Conservation (phyloP, 1,140 invertebrate genomes). For the Bathynomus jamesi region DNA sequence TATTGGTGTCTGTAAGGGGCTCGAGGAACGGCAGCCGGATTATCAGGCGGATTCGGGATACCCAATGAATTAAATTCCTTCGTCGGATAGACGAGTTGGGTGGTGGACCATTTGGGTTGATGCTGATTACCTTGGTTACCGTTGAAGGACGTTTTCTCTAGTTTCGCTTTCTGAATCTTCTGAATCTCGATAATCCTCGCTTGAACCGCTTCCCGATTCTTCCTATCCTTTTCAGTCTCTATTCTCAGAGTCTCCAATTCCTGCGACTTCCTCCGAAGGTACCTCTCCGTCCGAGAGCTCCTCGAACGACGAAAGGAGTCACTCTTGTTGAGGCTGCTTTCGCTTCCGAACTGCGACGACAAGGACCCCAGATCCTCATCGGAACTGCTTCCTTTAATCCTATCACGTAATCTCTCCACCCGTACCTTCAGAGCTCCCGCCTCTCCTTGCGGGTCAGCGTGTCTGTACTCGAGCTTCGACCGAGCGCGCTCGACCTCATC, state of each 20-base stretch:
- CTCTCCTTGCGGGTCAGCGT: conserved; percentile 40
- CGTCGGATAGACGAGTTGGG: conserved; percentile 39
- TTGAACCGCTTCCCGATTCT: conserved; percentile 31
- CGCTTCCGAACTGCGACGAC: conserved; percentile 59
- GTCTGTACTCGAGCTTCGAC: conserved; percentile 22
- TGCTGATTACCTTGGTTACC: conserved; percentile 21
- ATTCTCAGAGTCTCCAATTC: conserved; percentile 54
- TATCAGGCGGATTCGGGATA: conserved; percentile 39
- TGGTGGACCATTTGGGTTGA: conserved; percentile 38
- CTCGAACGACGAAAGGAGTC: conserved; percentile 52
- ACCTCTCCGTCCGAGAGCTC: conserved; percentile 65
- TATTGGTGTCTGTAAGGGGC: conserved; percentile 12
- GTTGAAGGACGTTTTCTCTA: neutral
- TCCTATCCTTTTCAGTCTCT: conserved; percentile 46
- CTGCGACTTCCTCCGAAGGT: conserved; percentile 61
- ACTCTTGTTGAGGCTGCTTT: conserved; percentile 50
- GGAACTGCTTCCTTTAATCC: conserved; percentile 54
- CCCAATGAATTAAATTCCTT: conserved; percentile 28
- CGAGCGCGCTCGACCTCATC: neutral
- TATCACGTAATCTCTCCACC: conserved; percentile 54
- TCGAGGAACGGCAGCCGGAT: conserved; percentile 38
- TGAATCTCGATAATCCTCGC: conserved; percentile 35
- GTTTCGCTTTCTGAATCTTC: conserved; percentile 16
- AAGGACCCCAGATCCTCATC: conserved; percentile 56
- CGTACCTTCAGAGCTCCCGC: conserved; percentile 55